Base-by-base conservation (phyloP, 2,113 vertebrate genomes). In the Pedionomus torquatus region DNA sequence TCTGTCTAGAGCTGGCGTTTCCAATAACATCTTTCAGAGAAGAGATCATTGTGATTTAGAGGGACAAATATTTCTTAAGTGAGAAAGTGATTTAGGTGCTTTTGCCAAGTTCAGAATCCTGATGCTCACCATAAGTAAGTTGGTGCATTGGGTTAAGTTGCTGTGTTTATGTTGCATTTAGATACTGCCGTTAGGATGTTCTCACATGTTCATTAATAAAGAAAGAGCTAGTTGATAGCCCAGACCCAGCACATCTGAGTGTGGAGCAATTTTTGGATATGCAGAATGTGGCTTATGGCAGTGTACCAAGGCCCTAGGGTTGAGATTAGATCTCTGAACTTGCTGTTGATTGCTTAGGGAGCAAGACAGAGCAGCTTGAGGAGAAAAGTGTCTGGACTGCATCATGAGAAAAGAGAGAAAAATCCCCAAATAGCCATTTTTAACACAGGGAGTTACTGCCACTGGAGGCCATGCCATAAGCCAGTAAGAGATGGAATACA, bases 341-440 rank as follows among this genome's bases (percentile, higher is more conserved):
- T 44, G 12, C 5, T 41, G 23, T 20, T 79, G 35, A 9, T 43
- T 75, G 8, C 30, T 10, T 51, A 30, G 3, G 30, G 26, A 93
- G 2, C 4, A 3, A 89, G 37, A 23, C n/a, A 57, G 6, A 0
- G 3, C 11, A 66, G 13, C 4, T 1, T 21, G 11, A 39, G 6
- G 28, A 64, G 4, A 66, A 44, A 20, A 37, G 58, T 31, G 8
- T 28, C 24, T 61, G 31, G 24, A 19, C 12, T 44, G 19, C 0
- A 0, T 13, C 21, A 5, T 26, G 39, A 51, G 51, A 31, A 76
- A 84, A 54, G 30, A 33, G 21, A 68, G 3, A 55, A 76, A 80
- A 80, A 77, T 5, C 7, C 33, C 26, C 44, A 23, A 57, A 37
- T 2, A 49, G 1, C 4, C 46, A 65, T 5, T 10, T 13, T 13